Conservation (phyloP, 2,113 vertebrate species). For the Perca flavescens region DNA sequence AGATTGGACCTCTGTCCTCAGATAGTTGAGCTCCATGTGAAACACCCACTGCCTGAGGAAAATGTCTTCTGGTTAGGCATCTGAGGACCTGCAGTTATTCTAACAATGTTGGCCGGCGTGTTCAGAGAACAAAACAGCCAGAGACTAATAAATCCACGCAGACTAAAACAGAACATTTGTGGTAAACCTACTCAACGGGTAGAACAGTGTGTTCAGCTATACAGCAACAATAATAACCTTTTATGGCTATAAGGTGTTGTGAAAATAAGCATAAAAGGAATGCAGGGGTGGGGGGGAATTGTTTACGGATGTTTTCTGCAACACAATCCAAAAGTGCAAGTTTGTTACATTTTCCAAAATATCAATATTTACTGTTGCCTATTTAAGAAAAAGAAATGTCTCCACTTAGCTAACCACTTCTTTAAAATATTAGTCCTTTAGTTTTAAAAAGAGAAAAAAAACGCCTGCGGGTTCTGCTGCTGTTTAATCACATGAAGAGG, state of each 20-base stretch:
- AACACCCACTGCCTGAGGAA: not conserved
- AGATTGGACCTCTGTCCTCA: not conserved
- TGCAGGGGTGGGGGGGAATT: not conserved
- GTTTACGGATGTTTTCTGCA: not conserved
- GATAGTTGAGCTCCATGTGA: not conserved
- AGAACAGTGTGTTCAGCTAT: not conserved
- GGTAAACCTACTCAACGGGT: conserved; percentile 44
- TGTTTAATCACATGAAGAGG: conserved; percentile 23
- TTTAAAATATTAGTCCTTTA: not conserved
- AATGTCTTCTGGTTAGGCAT: conserved; percentile 25
- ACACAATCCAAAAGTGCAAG: not conserved
- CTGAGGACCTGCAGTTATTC: conserved; percentile 49
- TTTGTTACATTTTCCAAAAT: conserved; percentile 19
- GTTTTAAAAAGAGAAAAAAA: not conserved
- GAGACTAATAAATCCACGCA: conserved; percentile 35
- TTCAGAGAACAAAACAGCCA: conserved; percentile 13
- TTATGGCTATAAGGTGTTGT: conserved; percentile 1
- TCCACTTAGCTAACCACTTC: not conserved
- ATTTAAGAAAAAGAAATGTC: not conserved
- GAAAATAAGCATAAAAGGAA: conserved; percentile 17
- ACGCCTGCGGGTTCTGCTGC: not conserved
- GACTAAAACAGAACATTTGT: not conserved
- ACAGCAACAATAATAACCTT: conserved; percentile 4
- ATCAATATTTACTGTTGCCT: not conserved
- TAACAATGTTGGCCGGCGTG: conserved; percentile 39